Percentiles rank a stretch among this genome's conserved stretches.
phyloP scores from a whole-genome alignment of 2,797 vertebrate species.

The Notolepis coatsorum region DNA sequence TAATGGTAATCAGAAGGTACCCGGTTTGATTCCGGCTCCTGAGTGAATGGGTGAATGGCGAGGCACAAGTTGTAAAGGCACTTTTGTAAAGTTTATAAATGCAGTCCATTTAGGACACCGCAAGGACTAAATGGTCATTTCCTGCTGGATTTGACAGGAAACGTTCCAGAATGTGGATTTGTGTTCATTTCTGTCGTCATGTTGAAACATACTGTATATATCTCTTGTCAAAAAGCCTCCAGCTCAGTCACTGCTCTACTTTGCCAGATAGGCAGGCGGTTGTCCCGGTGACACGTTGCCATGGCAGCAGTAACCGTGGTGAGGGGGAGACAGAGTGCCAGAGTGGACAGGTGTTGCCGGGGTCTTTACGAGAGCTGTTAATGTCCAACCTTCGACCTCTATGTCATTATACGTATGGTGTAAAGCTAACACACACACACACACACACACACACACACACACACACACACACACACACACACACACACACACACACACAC shows the following conservation, averaged over 20 bases:
- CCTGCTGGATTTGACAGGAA: too few species aligned
- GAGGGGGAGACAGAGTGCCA: constrained; percentile 56
- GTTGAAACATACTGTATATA: too few species aligned
- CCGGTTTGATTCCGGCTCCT: too few species aligned
- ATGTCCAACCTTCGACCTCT: constrained; percentile 43
- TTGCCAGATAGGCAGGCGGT: constrained; percentile 63
- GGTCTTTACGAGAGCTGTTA: constrained; percentile 59
- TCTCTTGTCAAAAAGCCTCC: constrained; percentile 54
- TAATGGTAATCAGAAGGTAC: too few species aligned
- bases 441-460: constrained; percentile 9
- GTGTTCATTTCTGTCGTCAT: too few species aligned
- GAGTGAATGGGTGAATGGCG: too few species aligned
- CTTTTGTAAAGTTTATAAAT: too few species aligned
- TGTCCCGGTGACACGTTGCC: constrained; percentile 65
- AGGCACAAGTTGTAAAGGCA: too few species aligned
- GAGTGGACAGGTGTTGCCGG: constrained; percentile 71
- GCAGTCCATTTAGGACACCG: too few species aligned
- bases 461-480: constrained; percentile 26
- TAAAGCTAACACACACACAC: constrained; percentile 60
- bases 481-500: neutral
- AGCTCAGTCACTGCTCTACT: constrained; percentile 54
- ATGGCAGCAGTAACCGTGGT: constrained; percentile 68
- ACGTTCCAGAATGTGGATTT: too few species aligned
- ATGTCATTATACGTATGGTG: constrained; percentile 64
- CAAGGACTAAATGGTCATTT: too few species aligned